Conservation (phyloP, 2,797 vertebrate species). For the Pantherophis vulpinus region DNA sequence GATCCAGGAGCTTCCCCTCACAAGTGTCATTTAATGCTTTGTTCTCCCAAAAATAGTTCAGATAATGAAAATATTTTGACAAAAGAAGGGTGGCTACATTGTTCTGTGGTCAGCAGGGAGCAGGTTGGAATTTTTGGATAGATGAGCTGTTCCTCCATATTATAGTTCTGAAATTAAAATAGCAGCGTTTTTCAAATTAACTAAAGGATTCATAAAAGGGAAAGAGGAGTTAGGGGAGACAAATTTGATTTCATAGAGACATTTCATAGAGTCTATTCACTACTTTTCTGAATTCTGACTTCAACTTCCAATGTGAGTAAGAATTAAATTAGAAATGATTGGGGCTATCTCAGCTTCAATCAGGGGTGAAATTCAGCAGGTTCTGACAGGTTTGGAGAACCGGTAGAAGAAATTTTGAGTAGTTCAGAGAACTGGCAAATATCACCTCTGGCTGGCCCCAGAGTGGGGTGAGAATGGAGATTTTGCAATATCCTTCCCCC, state of each 20-base stretch:
- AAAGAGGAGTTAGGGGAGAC: background rate
- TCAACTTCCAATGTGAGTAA: background rate
- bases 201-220: background rate
- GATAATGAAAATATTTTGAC: background rate
- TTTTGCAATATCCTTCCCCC: too few species aligned
- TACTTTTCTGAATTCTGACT: background rate
- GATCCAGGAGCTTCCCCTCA: background rate
- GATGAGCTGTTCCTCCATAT: background rate
- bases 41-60: background rate
- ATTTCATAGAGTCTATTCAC: background rate
- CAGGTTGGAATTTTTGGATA: background rate
- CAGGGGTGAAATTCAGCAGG: too few species aligned
- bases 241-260: background rate
- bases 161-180: background rate
- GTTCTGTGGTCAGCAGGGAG: background rate
- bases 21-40: background rate
- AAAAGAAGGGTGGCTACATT: background rate
- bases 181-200: background rate
- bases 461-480: too few species aligned
- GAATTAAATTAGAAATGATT: background rate
- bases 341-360: background rate
- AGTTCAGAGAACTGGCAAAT: too few species aligned
- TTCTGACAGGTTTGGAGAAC: too few species aligned
- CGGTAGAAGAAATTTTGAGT: too few species aligned
- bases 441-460: too few species aligned